Conservation (phyloP, 2,888 invertebrate genomes). For the Heliconius sara region DNA sequence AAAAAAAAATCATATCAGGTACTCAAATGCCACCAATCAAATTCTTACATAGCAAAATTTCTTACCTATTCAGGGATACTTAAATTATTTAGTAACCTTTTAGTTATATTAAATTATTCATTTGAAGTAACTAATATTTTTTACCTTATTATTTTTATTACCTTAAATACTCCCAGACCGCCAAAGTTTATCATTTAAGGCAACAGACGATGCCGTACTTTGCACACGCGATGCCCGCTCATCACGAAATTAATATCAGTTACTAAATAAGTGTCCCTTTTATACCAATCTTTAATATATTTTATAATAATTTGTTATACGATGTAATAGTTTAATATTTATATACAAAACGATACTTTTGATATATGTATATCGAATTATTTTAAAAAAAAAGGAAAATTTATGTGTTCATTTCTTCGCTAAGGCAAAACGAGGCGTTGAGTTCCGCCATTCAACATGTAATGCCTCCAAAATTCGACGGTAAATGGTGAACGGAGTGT, state of each 20-base stretch:
- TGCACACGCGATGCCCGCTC: slow-evolving; percentile 72
- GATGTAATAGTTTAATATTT: slow-evolving; percentile 23
- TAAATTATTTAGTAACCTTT: neutral
- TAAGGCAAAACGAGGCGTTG: too few species aligned
- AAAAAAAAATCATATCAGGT: too few species aligned
- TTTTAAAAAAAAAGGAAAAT: too few species aligned
- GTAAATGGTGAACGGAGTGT: too few species aligned
- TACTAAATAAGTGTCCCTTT: slow-evolving; percentile 73
- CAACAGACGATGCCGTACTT: slow-evolving; percentile 52
- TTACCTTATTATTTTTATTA: slow-evolving; percentile 23
- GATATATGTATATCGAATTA: neutral
- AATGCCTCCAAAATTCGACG: too few species aligned
- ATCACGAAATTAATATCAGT: slow-evolving; percentile 77
- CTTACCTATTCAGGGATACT: neutral
- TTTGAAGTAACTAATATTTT: neutral
- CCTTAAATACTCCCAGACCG: slow-evolving; percentile 2
- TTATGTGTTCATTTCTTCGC: too few species aligned
- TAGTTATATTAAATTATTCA: neutral
- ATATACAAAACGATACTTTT: slow-evolving; percentile 3
- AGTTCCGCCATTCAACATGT: too few species aligned
- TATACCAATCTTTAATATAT: slow-evolving; percentile 61
- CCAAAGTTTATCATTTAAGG: slow-evolving; percentile 37
- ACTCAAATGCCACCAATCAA: neutral
- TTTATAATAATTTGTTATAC: slow-evolving; percentile 42
- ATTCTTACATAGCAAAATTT: neutral